These are phyloP conservation scores for Sylvietta virens DNA, from an alignment of 2,113 vertebrate species.

Conservation along the genomic window DNA sequence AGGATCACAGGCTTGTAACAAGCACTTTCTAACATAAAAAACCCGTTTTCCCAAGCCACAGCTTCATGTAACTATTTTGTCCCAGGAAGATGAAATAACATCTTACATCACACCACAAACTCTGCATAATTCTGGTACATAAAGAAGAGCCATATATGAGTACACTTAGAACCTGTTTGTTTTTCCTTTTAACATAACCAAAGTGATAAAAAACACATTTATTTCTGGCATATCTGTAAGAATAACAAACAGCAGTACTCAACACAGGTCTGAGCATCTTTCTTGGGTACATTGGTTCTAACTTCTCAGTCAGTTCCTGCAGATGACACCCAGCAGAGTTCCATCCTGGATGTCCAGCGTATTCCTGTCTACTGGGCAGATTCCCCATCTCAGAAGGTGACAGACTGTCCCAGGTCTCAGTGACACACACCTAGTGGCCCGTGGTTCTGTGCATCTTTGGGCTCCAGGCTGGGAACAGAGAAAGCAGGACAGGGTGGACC, in stretches of 20 bases:
- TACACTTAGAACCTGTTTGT: neutral
- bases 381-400: neutral
- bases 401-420: neutral
- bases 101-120: neutral
- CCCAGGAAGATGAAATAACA: neutral
- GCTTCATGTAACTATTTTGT: neutral
- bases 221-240: neutral
- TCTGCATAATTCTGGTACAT: neutral
- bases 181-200: neutral
- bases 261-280: neutral
- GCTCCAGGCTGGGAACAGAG: neutral
- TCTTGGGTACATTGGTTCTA: neutral
- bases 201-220: neutral
- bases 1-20: neutral
- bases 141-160: neutral
- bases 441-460: neutral
- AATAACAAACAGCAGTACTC: neutral
- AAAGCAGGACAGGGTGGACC: neutral
- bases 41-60: neutral
- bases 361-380: neutral
- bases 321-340: neutral
- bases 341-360: fast-evolving
- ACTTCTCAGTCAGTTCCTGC: neutral
- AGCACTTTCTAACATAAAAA: neutral
- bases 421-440: fast-evolving